phyloP scores from a whole-genome alignment of 2,113 vertebrate genomes.

The Noctilio leporinus region DNA sequence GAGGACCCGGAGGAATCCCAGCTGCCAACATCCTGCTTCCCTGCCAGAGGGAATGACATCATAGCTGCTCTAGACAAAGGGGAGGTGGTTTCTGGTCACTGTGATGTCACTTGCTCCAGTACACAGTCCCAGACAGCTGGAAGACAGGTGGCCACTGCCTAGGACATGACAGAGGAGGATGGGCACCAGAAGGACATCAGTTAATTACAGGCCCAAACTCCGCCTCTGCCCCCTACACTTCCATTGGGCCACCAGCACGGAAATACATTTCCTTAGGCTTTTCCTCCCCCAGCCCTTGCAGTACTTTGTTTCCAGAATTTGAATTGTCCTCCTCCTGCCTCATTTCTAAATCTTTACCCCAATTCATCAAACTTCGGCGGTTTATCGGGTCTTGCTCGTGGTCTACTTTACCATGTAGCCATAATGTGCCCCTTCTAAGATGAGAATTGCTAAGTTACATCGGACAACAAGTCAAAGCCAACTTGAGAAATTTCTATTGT shows the following conservation, averaged over 20 bases:
- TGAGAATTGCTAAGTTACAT: neutral
- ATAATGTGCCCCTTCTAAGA: constrained; percentile 24
- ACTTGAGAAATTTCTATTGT: neutral
- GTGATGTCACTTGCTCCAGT: constrained; percentile 65
- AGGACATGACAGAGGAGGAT: neutral
- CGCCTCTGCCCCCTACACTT: neutral
- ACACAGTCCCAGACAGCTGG: constrained; percentile 52
- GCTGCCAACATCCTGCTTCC: constrained; percentile 66
- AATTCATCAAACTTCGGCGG: neutral
- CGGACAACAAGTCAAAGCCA: neutral
- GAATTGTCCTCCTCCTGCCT: neutral
- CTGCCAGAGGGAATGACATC: constrained; percentile 71
- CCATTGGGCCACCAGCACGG: neutral
- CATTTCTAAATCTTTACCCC: constrained; percentile 1
- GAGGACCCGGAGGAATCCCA: constrained; percentile 70
- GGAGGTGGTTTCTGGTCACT: constrained; percentile 64
- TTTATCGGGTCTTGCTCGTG: neutral
- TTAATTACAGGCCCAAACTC: neutral
- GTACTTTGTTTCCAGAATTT: neutral
- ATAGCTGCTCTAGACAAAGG: constrained; percentile 68
- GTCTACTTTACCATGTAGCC: neutral
- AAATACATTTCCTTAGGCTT: neutral
- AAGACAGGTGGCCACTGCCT: constrained; percentile 51
- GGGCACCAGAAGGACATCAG: neutral
- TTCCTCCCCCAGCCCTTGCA: neutral